Conservation (phyloP, 2,113 vertebrate species). For the Puffinus mauretanicus region DNA sequence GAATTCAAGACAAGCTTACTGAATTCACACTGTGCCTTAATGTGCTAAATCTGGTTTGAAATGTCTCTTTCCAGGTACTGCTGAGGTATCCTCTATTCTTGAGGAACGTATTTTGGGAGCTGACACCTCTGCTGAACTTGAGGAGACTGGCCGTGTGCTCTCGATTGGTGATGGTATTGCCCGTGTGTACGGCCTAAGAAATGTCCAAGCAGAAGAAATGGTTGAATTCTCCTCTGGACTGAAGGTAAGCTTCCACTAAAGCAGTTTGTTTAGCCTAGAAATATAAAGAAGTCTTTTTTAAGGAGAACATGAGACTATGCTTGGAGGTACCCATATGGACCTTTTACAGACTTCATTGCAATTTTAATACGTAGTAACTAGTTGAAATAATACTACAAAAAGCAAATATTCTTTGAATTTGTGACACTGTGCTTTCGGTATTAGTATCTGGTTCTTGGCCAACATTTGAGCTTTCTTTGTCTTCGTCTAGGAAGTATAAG, state of each 20-base stretch:
- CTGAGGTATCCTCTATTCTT: slow-evolving; percentile 95
- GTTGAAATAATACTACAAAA: neutral
- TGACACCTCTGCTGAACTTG: slow-evolving; percentile 88
- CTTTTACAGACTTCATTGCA: neutral
- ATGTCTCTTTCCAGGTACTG: slow-evolving; percentile 79
- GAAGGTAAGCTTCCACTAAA: slow-evolving; percentile 75
- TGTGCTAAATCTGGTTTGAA: rapidly evolving
- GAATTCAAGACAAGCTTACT: neutral
- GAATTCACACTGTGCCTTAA: neutral
- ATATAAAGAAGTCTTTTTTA: neutral
- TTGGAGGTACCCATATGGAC: rapidly evolving
- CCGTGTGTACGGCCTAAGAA: slow-evolving; percentile 93
- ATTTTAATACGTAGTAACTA: rapidly evolving
- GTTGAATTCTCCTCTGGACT: slow-evolving; percentile 98
- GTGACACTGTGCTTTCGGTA: neutral
- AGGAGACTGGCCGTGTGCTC: slow-evolving; percentile 95
- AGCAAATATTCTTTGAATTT: neutral
- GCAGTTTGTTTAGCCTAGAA: neutral
- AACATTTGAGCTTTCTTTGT: neutral
- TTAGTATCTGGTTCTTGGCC: neutral
- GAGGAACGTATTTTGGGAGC: slow-evolving; percentile 95
- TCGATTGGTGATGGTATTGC: slow-evolving; percentile 98
- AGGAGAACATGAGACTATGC: rapidly evolving
- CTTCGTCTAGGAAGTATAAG: neutral
- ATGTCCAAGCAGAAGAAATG: slow-evolving; percentile 99